These are phyloP conservation scores for Xanthia togata DNA, from an alignment of 2,888 invertebrate genomes.

Conservation along the genomic window DNA sequence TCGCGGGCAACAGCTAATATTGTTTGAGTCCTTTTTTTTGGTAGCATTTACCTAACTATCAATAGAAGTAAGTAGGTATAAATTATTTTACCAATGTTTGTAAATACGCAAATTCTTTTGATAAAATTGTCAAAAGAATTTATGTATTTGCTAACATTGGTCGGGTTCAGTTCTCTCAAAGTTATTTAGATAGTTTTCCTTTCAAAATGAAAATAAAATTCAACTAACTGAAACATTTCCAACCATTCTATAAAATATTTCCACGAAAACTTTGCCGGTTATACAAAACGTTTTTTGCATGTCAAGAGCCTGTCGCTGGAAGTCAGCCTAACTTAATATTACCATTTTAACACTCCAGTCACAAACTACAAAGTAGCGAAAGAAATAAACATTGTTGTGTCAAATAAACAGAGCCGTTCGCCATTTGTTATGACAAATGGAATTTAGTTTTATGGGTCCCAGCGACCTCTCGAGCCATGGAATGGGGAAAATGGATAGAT, in stretches of 20 bases:
- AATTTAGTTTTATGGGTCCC: conserved; percentile 33
- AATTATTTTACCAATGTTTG: neutral
- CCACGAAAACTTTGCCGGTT: conserved; percentile 7
- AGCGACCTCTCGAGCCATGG: neutral
- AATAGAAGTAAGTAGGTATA: neutral
- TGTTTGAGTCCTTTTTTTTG: no score
- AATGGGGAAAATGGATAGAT: conserved; percentile 31
- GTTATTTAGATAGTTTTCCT: conserved; percentile 1
- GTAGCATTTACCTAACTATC: neutral
- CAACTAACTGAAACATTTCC: neutral
- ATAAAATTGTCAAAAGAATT: no score
- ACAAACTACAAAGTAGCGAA: conserved; percentile 28
- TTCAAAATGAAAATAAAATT: neutral
- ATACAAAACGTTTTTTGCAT: conserved; percentile 36
- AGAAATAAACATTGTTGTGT: conserved; percentile 39
- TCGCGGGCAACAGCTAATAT: neutral
- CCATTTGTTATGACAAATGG: conserved; percentile 35
- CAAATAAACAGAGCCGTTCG: conserved; percentile 28
- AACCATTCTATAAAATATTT: conserved; percentile 28
- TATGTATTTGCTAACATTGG: no score
- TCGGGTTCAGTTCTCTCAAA: neutral
- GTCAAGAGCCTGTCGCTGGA: conserved; percentile 29
- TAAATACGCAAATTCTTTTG: neutral
- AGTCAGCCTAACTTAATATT: conserved; percentile 34
- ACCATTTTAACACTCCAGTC: conserved; percentile 37